Base-by-base conservation (phyloP, 23 tunicate genomes). In the Oikopleura albicans region DNA sequence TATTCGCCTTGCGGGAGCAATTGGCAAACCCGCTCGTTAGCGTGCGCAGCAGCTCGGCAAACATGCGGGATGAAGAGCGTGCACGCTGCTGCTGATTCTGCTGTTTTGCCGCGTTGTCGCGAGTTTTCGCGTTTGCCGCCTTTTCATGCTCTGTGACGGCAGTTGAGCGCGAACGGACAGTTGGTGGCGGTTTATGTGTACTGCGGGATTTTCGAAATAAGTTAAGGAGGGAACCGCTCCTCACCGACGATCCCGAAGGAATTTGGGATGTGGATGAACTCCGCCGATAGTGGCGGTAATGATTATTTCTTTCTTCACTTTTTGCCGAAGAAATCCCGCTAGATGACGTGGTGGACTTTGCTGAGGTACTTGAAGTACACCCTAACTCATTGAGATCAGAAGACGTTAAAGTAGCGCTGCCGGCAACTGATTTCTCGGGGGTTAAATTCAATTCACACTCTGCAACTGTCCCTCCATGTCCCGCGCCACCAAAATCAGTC, bases 401-500 rank as follows among this genome's bases (percentile, higher is more conserved):
- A 2, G 79, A 71, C 36, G 79, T 71, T 29, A 71, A 31, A 4
- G 79, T 71, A 29, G 63, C 12, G 22, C 63, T 8, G 63, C 63
- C 63, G 12, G 22, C 63, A 22, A 71, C 34, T 2, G 27, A 12
- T 12, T 71, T 27, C 79, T 16, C 27, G 37, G 27, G 79, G 4
- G 37, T 16, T 22, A 49, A 22, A 31, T 71, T 71, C 4, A 71
- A 29, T 37, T 71, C 79, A 29, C 79, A 71, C 79, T 71, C 79
- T 4, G 79, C 79, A 29, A 71, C 37, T 4, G 79, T 29, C 34
- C 34, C 79, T 29, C 79, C 79, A 12, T 71, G 33, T 29, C 79
- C 79, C 37, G 4, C 4, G 79, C 79, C 79, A 29, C 79, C 79
- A 29, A 71, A 71, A 29, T 71, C 79, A 31, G 79, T 71, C 79